Evolutionary conservation across 92 coral and sea anemone genomes (phyloP).

Genomic region (Montipora capitata): DNA sequence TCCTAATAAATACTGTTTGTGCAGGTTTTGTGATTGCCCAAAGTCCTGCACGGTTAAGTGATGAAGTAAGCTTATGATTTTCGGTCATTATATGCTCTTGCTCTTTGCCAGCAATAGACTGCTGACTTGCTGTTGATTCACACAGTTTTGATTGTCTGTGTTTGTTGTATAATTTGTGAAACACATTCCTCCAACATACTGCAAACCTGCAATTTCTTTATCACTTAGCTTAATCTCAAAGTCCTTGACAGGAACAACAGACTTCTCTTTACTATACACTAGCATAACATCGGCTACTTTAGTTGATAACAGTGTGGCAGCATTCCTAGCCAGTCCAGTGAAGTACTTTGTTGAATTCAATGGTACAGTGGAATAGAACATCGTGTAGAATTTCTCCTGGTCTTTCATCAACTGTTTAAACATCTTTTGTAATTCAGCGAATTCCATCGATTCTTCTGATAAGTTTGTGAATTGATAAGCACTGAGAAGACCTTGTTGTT

Average conservation of each 20-base stretch:
- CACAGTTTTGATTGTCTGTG: too few species aligned
- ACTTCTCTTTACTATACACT: background rate
- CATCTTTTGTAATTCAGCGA: background rate
- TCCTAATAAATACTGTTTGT: too few species aligned
- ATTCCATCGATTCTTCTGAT: too few species aligned
- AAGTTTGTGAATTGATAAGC: too few species aligned
- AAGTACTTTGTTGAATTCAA: background rate
- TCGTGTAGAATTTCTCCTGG: slow-evolving; percentile 3
- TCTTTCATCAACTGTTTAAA: slow-evolving; percentile 13
- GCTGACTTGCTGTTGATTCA: background rate
- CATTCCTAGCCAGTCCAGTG: background rate
- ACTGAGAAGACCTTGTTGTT: background rate
- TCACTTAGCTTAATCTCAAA: slow-evolving; percentile 4
- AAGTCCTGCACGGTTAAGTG: too few species aligned
- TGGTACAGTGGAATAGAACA: slow-evolving; percentile 13
- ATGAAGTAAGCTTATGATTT: too few species aligned
- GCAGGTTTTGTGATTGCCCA: too few species aligned
- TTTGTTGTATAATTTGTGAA: too few species aligned
- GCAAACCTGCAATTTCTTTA: background rate
- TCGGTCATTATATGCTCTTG: too few species aligned
- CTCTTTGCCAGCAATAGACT: background rate
- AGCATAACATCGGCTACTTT: background rate
- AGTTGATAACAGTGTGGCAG: slow-evolving; percentile 14
- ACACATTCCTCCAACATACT: too few species aligned
- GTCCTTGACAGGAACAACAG: slow-evolving; percentile 22